These are phyloP conservation scores for Picathartes gymnocephalus DNA, from an alignment of 2,113 vertebrate genomes.

Conservation along the genomic window DNA sequence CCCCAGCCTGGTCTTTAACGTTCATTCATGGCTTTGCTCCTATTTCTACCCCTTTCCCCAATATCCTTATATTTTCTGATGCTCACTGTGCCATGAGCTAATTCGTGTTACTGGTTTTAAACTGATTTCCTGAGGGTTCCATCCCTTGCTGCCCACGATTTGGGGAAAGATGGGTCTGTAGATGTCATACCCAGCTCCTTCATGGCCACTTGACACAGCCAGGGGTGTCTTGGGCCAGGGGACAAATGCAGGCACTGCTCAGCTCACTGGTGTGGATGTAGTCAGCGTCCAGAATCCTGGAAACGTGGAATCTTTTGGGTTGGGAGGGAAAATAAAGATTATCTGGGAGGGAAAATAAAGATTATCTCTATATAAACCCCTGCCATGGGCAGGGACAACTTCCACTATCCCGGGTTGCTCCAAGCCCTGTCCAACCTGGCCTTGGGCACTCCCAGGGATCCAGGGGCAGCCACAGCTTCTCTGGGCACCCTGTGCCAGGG, in stretches of 20 bases:
- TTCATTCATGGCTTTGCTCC: neutral
- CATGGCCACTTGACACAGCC: neutral
- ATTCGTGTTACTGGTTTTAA: rapidly evolving
- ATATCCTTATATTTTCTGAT: neutral
- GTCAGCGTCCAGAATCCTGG: neutral
- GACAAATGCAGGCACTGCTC: neutral
- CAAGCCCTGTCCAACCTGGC: rapidly evolving
- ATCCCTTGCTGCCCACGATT: neutral
- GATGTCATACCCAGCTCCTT: neutral
- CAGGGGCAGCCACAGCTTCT: neutral
- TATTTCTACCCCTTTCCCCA: neutral
- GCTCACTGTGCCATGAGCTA: neutral
- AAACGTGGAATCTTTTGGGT: neutral
- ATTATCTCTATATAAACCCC: neutral
- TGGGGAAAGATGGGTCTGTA: neutral
- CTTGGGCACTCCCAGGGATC: neutral
- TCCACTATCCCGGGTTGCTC: rapidly evolving
- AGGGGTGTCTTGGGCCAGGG: neutral
- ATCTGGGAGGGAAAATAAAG: neutral
- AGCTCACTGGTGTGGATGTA: neutral
- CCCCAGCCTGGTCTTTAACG: neutral
- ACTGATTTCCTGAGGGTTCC: neutral
- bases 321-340: neutral
- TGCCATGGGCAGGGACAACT: neutral
- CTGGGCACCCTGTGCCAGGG: neutral